Evolutionary conservation across 1,140 invertebrate genomes (phyloP).

Genomic region (Drosophila orena): DNA sequence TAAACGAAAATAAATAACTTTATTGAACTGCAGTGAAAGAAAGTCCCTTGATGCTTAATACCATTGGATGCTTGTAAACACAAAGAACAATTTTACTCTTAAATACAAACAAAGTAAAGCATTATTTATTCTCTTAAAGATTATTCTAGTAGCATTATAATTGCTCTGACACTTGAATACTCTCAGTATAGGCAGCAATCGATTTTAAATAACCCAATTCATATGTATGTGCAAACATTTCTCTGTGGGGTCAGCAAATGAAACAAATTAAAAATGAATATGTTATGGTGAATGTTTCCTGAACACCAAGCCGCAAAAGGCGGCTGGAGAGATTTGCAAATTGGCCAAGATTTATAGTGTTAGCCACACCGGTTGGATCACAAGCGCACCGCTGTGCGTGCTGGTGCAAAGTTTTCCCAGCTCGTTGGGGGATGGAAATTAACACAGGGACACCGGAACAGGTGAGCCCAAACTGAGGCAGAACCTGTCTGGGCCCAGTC

Average conservation of each 20-base stretch:
- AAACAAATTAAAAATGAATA: conserved; percentile 63
- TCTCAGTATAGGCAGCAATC: too few relatives aligned
- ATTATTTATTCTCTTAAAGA: too few relatives aligned
- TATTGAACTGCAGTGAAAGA: neutral
- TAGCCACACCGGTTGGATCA: conserved; percentile 32
- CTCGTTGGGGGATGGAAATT: conserved; percentile 46
- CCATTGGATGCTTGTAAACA: too few relatives aligned
- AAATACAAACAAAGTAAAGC: too few relatives aligned
- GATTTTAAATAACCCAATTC: neutral
- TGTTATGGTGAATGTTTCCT: conserved; percentile 42
- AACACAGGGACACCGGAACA: conserved; percentile 30
- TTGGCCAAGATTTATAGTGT: conserved; percentile 71
- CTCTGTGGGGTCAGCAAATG: neutral
- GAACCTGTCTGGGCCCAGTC: conserved; percentile 29
- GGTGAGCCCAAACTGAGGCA: conserved; percentile 9
- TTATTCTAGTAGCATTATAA: too few relatives aligned
- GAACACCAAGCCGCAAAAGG: conserved; percentile 2
- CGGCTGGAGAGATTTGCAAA: conserved; percentile 61
- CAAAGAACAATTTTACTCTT: too few relatives aligned
- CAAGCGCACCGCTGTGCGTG: conserved; percentile 22
- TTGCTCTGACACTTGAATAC: too few relatives aligned
- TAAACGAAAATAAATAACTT: neutral
- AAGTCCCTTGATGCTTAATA: too few relatives aligned
- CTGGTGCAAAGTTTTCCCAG: conserved; percentile 26
- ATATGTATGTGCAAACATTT: neutral